Conservation (phyloP, 2,797 vertebrate genomes). For the Acanthurus tractus region DNA sequence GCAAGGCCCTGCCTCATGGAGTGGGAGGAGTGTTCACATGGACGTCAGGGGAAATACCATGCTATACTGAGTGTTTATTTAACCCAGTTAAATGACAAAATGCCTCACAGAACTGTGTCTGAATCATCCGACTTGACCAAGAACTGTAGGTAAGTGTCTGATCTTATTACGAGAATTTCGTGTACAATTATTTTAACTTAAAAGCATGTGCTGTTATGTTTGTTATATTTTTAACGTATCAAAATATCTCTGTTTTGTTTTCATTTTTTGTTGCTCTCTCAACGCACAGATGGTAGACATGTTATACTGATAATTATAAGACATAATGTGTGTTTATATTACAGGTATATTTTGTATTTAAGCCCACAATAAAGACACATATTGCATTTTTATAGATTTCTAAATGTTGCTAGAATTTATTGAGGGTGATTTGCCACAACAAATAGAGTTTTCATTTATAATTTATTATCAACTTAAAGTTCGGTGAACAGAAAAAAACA, state of each 20-base stretch:
- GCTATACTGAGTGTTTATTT: no score
- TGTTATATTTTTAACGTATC: neutral
- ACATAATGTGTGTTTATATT: no score
- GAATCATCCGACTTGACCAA: conserved; percentile 3
- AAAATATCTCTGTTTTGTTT: neutral
- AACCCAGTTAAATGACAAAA: accelerated
- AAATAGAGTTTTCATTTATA: neutral
- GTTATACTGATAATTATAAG: neutral
- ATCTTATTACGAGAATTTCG: neutral
- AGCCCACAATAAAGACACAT: neutral
- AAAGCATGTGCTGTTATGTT: neutral
- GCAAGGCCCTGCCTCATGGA: neutral
- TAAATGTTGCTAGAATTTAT: neutral
- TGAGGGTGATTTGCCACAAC: neutral
- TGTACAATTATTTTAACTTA: neutral
- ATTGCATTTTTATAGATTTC: neutral
- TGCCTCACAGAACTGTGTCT: neutral
- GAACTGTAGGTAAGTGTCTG: conserved; percentile 44
- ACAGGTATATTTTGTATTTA: neutral
- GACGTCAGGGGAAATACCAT: conserved; percentile 13
- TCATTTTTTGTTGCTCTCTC: neutral
- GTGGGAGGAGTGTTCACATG: neutral
- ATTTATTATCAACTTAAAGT: no score
- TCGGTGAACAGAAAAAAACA: no score
- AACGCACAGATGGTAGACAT: neutral